Base-by-base conservation (phyloP, 2,797 vertebrate genomes). In the Coluber constrictor region DNA sequence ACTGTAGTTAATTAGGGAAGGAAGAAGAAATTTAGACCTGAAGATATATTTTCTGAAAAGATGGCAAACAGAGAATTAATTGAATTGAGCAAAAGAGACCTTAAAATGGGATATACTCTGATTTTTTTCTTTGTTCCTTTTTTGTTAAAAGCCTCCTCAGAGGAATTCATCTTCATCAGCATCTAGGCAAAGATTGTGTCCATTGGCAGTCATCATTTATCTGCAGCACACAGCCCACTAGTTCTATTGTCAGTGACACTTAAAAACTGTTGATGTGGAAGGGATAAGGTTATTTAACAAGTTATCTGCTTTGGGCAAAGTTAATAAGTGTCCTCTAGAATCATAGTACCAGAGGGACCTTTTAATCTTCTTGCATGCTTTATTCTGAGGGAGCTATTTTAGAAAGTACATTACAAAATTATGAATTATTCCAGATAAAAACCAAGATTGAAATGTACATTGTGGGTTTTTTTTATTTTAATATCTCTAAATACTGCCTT, bases 251-350 rank as follows among this genome's bases (percentile, higher is more conserved):
- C 89, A 87, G 32, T 32, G 89, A 93, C 51, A 70, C 79, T 93
- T 92, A 47, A 93, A 93, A 66, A 87, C 87, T 87, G 89, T 90
- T 87, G 89, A 93, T 93, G 89, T 93, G 83, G 92, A 93, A 93
- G 74, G 88, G 89, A 90, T 93, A 93, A 93, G 89, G 89, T 93
- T 66, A 93, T 93, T 93, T 93, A 93, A 87, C 92, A 70, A 86
- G 89, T 93, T 93, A 93, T 87, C 89, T 87, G 60, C 89, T 90
- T 87, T 87, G 27, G 92, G 89, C 92, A 90, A 93, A 87, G 92
- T 93, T 93, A 93, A 90, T 93, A 90, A 87, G 89, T 93, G 89
- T 93, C 89, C 92, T 90, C 83, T 70, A 87, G 89, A 93, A 90
- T 86, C 89, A 74, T 43, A 74, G 57, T 60, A 87, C 43, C 61